phyloP scores from a whole-genome alignment of 2,797 vertebrate genomes.

The Mycteria americana region DNA sequence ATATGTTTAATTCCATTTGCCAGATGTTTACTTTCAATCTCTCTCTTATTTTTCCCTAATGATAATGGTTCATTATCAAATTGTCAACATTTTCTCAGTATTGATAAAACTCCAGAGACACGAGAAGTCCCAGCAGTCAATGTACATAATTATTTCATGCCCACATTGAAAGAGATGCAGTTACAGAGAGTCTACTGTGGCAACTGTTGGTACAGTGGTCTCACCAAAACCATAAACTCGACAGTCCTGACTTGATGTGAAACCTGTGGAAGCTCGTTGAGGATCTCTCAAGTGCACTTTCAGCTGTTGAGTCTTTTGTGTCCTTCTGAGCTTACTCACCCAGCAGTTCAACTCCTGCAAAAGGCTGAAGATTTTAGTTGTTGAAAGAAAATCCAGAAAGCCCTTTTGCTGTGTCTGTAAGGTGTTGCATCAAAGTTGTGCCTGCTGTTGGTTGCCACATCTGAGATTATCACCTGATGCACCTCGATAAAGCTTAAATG shows the following conservation, averaged over 20 bases:
- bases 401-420: background rate
- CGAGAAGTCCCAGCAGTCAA: background rate
- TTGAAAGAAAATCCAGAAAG: background rate
- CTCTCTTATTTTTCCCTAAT: background rate
- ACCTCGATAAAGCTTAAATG: background rate
- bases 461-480: background rate
- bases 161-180: background rate
- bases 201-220: background rate
- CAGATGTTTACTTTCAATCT: constrained; percentile 2
- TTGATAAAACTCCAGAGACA: background rate
- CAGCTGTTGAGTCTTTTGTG: background rate
- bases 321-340: background rate
- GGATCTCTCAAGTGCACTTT: background rate
- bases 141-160: background rate
- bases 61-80: background rate
- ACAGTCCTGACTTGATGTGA: background rate
- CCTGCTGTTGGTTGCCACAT: background rate
- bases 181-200: background rate
- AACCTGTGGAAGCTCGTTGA: background rate
- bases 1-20: background rate
- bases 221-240: background rate
- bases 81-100: background rate
- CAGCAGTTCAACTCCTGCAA: background rate
- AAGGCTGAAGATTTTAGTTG: background rate
- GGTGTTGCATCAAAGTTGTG: background rate